A percentile compares a stretch with the other conserved stretches of the same genome.
Evolutionary conservation across 2,113 vertebrate species (phyloP).

Genomic region (Istiophorus platypterus): DNA sequence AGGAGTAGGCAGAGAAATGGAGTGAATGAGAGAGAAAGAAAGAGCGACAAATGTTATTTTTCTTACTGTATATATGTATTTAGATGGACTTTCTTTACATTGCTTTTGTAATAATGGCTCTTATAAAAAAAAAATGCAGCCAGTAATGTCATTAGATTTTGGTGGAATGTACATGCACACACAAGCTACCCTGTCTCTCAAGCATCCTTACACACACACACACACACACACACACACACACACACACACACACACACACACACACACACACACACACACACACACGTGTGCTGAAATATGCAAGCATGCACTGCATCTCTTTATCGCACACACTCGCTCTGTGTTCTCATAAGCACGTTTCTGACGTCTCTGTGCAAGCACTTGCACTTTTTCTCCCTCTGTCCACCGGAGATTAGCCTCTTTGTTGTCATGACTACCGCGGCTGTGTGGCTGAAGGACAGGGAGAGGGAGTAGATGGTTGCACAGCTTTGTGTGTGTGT

Average conservation of each 20-base stretch:
- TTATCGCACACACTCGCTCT: constrained; percentile 16
- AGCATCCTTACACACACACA: no score
- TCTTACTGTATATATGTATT: background rate
- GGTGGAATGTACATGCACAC: background rate
- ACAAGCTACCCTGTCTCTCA: background rate
- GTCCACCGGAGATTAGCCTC: constrained; percentile 72
- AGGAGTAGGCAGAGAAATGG: background rate
- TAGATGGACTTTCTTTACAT: background rate
- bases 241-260: background rate
- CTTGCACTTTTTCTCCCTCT: constrained; percentile 46
- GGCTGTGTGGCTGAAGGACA: constrained; percentile 56
- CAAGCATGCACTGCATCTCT: constrained; percentile 34
- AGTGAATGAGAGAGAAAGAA: background rate
- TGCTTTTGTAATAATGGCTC: no score
- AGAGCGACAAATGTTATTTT: no score
- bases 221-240: no score
- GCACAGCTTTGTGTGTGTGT: constrained; percentile 1
- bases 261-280: background rate
- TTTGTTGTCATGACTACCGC: constrained; percentile 78
- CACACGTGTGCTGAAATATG: constrained; percentile 6
- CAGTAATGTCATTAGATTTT: background rate
- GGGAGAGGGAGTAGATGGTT: constrained; percentile 40
- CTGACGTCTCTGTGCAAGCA: constrained; percentile 48
- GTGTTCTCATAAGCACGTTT: constrained; percentile 43
- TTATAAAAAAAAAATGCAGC: no score